Percentiles rank a stretch among this genome's conserved stretches.
phyloP scores from a whole-genome alignment of 2,113 vertebrate species.

The Gasterosteus nipponicus region DNA sequence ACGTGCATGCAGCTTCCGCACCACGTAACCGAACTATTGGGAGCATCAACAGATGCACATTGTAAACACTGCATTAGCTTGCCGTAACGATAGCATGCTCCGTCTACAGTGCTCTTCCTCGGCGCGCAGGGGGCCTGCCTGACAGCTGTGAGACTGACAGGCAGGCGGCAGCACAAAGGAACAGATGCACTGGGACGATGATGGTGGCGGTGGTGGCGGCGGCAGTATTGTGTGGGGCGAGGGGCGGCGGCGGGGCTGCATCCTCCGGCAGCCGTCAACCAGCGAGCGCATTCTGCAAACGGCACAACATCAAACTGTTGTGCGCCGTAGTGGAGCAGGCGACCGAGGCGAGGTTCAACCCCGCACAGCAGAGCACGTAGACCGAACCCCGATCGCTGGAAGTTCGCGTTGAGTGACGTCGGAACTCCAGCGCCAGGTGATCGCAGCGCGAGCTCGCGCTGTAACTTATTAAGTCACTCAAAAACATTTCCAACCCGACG shows the following conservation, averaged over 20 bases:
- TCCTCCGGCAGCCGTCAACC: conserved; percentile 61
- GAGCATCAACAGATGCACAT: conserved; percentile 29
- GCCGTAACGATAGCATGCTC: conserved; percentile 36
- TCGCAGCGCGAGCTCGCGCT: conserved; percentile 1
- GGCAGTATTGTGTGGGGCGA: neutral
- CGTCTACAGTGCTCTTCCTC: conserved; percentile 48
- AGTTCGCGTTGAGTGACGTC: neutral
- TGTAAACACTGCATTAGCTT: conserved; percentile 55
- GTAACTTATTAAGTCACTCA: conserved; percentile 3
- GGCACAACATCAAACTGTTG: conserved; percentile 1
- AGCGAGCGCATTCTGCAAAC: conserved; percentile 37
- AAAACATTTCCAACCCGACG: conserved; percentile 42
- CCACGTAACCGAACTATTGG: neutral
- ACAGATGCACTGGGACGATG: conserved; percentile 79
- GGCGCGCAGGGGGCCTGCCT: conserved; percentile 63
- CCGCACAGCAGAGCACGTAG: too few species aligned
- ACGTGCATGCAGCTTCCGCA: conserved; percentile 9
- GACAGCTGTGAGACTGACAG: conserved; percentile 81
- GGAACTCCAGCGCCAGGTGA: neutral
- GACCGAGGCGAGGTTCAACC: neutral
- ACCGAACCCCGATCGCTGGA: conserved; percentile 8
- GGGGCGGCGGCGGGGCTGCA: conserved; percentile 52
- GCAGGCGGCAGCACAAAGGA: conserved; percentile 82
- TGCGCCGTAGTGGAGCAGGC: neutral
- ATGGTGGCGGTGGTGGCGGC: conserved; percentile 39